phyloP scores from a whole-genome alignment of 2,888 invertebrate genomes.

The Incurvaria masculella region DNA sequence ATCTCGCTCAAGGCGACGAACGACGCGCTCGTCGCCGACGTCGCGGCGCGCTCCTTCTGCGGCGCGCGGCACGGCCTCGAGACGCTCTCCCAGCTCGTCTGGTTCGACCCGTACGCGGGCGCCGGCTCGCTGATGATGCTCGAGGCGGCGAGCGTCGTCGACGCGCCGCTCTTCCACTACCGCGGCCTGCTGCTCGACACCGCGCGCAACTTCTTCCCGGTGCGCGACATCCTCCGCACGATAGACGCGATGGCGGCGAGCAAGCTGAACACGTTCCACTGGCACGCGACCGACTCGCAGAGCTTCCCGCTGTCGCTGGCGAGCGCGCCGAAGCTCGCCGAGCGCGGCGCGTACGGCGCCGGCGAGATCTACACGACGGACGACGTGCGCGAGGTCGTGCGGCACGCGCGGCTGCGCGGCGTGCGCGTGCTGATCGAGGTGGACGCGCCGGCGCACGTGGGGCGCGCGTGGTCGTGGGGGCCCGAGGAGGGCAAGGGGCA shows the following conservation, averaged over 20 bases:
- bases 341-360: conserved; percentile 83
- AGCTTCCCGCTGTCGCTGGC: conserved; percentile 85
- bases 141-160: conserved; percentile 65
- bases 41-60: conserved; percentile 67
- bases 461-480: conserved; percentile 85
- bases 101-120: conserved; percentile 68
- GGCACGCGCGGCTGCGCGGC: conserved; percentile 77
- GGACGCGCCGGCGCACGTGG: conserved; percentile 88
- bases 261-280: conserved; percentile 91
- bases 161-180: conserved; percentile 73
- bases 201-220: conserved; percentile 82
- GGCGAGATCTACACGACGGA: conserved; percentile 70
- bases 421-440: conserved; percentile 86
- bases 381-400: conserved; percentile 69
- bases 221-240: conserved; percentile 67
- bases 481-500: conserved; percentile 71
- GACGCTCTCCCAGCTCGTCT: conserved; percentile 75
- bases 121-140: conserved; percentile 60
- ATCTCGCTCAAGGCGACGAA: conserved; percentile 54
- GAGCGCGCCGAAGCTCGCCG: conserved; percentile 72
- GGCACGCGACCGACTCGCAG: conserved; percentile 90
- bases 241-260: conserved; percentile 86
- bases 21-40: conserved; percentile 54
- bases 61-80: conserved; percentile 77
- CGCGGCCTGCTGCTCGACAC: conserved; percentile 90